Base-by-base conservation (phyloP, 2,797 vertebrate species). In the Crossoptilon crossoptilon region DNA sequence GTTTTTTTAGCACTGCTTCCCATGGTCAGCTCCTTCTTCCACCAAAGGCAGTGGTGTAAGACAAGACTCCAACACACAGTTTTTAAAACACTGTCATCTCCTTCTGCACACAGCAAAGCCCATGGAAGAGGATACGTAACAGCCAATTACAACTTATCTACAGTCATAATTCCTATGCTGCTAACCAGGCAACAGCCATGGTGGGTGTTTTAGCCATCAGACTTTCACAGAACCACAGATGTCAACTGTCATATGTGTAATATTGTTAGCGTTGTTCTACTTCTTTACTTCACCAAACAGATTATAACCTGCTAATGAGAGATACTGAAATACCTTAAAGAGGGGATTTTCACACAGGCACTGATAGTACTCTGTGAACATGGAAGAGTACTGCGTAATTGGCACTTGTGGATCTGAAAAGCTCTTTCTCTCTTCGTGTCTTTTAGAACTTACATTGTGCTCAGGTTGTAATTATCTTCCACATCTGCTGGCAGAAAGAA, bases 401-500 rank as follows among this genome's bases (percentile, higher is more conserved):
- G 59, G 84, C 88, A 89, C 92, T 95, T 78, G 59, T 86, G 75
- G 41, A 56, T 91, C 43, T 91, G 79, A 88, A 95, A 96, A 88
- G 76, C 80, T 93, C 78, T 78, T 83, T 73, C 51, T 84, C 56
- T 90, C 59, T 51, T 67, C 13, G 49, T 78, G 70, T 75, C 76
- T 94, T 89, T 85, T 75, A 70, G 67, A 92, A 89, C 75, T 62
- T 89, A 63, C 81, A 73, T 72, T 93, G 85, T 66, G 80, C 55
- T 91, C n/a, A 81, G 63, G 22, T 43, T 51, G 35, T 53, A 95
- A 95, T 95, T 95, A 92, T 91, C n/a, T 89, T 78, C 56, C 24
- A 93, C 59, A 48, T 93, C 81, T 82, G 72, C 27, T 64, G 31
- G 35, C 73, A 94, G 82, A 90, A 91, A 85, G 46, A 93, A 78